A percentile compares a stretch with the other conserved stretches of the same genome.
phyloP scores from a whole-genome alignment of 2,113 vertebrate genomes.

The Tylochromis polylepis region DNA sequence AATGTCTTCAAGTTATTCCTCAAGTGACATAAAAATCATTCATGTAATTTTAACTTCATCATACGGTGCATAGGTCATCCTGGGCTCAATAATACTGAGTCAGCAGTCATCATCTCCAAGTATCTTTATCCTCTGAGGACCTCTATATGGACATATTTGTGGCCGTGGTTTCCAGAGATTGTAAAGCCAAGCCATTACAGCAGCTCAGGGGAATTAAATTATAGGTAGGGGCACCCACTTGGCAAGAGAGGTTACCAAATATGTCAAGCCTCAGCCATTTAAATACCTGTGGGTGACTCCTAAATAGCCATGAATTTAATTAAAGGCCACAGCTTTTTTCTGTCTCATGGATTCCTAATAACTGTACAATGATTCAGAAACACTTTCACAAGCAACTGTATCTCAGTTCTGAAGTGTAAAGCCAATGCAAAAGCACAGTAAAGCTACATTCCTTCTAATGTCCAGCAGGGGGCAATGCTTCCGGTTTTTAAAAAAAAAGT shows the following conservation, averaged over 20 bases:
- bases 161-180: slow-evolving; percentile 33
- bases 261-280: slow-evolving; percentile 36
- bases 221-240: slow-evolving; percentile 31
- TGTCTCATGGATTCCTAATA: background rate
- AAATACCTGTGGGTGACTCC: slow-evolving; percentile 50
- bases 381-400: background rate
- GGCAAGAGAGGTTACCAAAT: slow-evolving; percentile 40
- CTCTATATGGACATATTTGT: slow-evolving; percentile 32
- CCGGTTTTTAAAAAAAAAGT: background rate
- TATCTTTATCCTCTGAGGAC: slow-evolving; percentile 27
- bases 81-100: background rate
- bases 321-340: slow-evolving; percentile 22
- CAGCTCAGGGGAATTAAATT: slow-evolving; percentile 47
- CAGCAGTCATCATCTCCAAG: slow-evolving; percentile 2
- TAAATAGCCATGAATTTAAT: slow-evolving; percentile 32
- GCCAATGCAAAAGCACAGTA: background rate
- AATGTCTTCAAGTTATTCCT: background rate
- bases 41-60: background rate
- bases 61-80: background rate
- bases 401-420: background rate
- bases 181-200: slow-evolving; percentile 24
- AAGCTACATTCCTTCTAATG: background rate
- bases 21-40: background rate
- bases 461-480: background rate
- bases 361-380: background rate